Evolutionary conservation across 2,113 vertebrate species (phyloP).

Genomic region (Myotis lucifugus): DNA sequence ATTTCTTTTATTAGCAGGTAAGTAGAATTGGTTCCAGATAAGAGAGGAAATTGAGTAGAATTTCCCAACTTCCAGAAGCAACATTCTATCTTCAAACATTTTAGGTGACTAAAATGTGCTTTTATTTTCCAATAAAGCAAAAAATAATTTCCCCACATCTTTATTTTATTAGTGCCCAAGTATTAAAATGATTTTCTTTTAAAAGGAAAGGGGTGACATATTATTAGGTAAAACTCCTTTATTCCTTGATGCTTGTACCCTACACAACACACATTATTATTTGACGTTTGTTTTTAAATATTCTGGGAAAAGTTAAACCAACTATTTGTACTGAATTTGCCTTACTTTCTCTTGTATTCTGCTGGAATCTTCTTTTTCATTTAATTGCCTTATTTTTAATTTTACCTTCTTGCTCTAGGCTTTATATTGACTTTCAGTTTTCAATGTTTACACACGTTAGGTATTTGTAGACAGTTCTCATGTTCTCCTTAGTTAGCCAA

Average conservation of each 20-base stretch:
- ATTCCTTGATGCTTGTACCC: not conserved
- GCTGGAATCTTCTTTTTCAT: conserved; percentile 57
- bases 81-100: not conserved
- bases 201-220: not conserved
- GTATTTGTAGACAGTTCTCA: conserved; percentile 73
- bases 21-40: not conserved
- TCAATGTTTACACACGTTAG: conserved; percentile 64
- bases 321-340: not conserved
- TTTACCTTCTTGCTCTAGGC: conserved; percentile 55
- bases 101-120: not conserved
- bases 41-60: not conserved
- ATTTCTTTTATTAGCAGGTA: not conserved
- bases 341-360: conserved; percentile 50
- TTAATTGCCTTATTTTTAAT: conserved; percentile 72
- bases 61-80: not conserved
- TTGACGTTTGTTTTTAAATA: conserved; percentile 42
- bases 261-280: not conserved
- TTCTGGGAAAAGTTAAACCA: not conserved
- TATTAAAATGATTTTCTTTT: not conserved
- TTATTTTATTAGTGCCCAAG: not conserved
- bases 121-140: not conserved
- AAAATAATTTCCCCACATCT: not conserved
- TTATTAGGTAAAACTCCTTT: not conserved
- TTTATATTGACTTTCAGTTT: conserved; percentile 67
- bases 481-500: conserved; percentile 71